phyloP scores from a whole-genome alignment of 2,113 vertebrate genomes.

The Trogon surrucura region DNA sequence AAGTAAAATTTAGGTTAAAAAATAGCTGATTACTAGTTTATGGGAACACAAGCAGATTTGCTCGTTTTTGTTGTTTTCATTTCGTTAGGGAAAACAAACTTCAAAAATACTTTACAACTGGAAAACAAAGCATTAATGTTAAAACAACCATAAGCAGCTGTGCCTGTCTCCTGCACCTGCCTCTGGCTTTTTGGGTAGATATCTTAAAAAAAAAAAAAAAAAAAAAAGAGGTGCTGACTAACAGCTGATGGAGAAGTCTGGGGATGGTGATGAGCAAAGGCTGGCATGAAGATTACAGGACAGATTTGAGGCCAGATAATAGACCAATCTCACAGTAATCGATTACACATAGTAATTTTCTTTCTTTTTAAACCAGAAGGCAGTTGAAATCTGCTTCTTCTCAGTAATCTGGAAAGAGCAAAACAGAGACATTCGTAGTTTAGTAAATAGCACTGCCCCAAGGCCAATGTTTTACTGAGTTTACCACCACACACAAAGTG shows the following conservation, averaged over 20 bases:
- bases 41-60: not conserved
- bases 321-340: not conserved
- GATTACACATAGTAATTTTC: not conserved
- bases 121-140: not conserved
- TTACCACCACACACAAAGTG: slow-evolving; percentile 1
- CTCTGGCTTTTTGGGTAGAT: not conserved
- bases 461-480: not conserved
- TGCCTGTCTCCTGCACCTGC: not conserved
- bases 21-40: not conserved
- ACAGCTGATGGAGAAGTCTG: not conserved
- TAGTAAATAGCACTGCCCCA: not conserved
- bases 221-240: not conserved
- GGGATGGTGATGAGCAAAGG: not conserved
- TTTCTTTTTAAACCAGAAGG: not conserved
- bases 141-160: not conserved
- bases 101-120: slow-evolving; percentile 1
- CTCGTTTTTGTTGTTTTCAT: not conserved
- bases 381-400: not conserved
- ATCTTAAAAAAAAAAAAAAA: not conserved
- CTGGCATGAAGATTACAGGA: not conserved
- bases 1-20: not conserved
- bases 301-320: not conserved
- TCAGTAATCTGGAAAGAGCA: not conserved
- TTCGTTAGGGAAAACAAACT: slow-evolving; percentile 11
- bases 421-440: not conserved